These are phyloP conservation scores for Sebastes iracundus DNA, from an alignment of 2,797 vertebrate species.

Conservation along the genomic window DNA sequence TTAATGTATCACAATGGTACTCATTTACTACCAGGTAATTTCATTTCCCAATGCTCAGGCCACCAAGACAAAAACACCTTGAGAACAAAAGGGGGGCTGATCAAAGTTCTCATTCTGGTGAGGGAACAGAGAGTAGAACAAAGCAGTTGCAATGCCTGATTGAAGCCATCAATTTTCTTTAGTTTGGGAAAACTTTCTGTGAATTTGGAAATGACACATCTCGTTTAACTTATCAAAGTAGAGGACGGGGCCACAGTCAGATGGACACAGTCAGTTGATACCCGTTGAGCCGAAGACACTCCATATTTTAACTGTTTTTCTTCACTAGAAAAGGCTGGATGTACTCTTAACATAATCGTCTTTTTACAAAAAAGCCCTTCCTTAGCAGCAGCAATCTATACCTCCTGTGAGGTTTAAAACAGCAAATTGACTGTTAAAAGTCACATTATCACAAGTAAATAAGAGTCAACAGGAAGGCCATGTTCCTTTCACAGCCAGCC, in stretches of 20 bases:
- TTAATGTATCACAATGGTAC: not conserved
- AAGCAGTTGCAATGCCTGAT: not conserved
- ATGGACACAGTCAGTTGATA: not conserved
- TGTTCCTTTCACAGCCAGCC: conserved; percentile 60
- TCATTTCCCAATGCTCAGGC: not conserved
- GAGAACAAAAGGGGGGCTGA: not conserved
- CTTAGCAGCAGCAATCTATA: not conserved
- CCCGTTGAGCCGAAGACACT: not conserved
- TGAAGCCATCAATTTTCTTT: not conserved
- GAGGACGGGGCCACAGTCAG: not conserved
- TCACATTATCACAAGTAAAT: conserved; percentile 51
- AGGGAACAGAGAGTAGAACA: not conserved
- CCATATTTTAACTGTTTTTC: not conserved
- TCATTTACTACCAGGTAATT: not conserved
- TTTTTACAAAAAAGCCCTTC: not conserved
- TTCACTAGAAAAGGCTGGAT: not conserved
- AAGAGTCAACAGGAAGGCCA: conserved; percentile 38
- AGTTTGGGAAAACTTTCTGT: not conserved
- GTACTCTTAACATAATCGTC: not conserved
- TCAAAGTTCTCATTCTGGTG: not conserved
- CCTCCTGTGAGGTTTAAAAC: conserved; percentile 10
- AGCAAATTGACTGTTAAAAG: conserved; percentile 39
- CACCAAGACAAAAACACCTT: not conserved
- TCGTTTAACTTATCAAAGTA: not conserved
- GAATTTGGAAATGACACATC: not conserved